Evolutionary conservation across 2,888 invertebrate species (phyloP).

Genomic region (Polydesmus complanatus): DNA sequence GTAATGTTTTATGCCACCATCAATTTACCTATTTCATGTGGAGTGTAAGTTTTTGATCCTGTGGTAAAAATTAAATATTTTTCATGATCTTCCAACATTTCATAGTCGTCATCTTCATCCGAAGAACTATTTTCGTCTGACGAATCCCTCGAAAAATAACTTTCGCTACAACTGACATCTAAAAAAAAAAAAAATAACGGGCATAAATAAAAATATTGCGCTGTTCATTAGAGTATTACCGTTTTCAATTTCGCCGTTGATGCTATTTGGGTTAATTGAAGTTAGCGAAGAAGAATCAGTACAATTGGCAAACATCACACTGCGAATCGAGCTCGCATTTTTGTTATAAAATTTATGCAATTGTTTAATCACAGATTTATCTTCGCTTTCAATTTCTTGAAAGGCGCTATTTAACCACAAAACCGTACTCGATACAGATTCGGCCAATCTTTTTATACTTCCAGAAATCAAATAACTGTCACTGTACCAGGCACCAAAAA

Average conservation of each 20-base stretch:
- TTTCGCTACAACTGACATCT: too few relatives aligned
- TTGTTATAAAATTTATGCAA: constrained; percentile 55
- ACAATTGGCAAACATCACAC: constrained; percentile 62
- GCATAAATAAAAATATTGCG: too few relatives aligned
- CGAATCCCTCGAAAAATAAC: neutral
- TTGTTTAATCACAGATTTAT: constrained; percentile 59
- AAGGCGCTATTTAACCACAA: constrained; percentile 70
- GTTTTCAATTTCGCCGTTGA: constrained; percentile 27
- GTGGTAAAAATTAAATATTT: constrained; percentile 71
- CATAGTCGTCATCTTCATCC: constrained; percentile 21
- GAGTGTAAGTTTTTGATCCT: constrained; percentile 66
- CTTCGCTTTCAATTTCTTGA: constrained; percentile 62
- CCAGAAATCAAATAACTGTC: constrained; percentile 66
- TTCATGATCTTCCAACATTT: constrained; percentile 28
- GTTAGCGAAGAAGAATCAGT: constrained; percentile 25
- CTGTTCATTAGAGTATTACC: too few relatives aligned
- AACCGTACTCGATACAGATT: constrained; percentile 44
- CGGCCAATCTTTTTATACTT: constrained; percentile 63
- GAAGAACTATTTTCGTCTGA: neutral
- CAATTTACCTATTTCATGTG: constrained; percentile 58
- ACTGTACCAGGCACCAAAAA: constrained; percentile 80
- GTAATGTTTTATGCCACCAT: constrained; percentile 22
- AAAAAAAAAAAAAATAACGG: too few relatives aligned
- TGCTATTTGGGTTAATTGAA: too few relatives aligned
- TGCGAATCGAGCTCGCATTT: constrained; percentile 63